Evolutionary conservation across 2,888 invertebrate genomes (phyloP).

Genomic region (Lithophane leautieri): DNA sequence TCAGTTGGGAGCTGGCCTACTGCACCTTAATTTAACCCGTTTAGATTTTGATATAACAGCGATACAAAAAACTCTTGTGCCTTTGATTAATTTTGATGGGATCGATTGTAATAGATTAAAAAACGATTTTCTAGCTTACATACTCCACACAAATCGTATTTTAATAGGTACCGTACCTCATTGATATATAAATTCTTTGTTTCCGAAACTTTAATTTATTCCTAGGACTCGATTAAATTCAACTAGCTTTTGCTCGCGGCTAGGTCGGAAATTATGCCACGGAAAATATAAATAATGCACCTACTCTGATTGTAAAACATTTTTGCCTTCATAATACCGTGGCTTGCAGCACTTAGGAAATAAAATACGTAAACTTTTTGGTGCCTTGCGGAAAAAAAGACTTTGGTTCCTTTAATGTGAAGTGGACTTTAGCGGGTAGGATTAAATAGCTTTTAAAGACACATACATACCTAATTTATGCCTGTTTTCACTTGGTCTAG

Average conservation of each 20-base stretch:
- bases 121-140: background rate
- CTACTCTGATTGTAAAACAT: constrained; percentile 13
- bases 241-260: no score
- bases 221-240: no score
- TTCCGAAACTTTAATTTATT: no score
- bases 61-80: background rate
- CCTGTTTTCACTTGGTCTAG: background rate
- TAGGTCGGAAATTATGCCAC: background rate
- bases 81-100: background rate
- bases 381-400: constrained; percentile 25
- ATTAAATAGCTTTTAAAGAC: constrained; percentile 39
- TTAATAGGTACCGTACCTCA: background rate
- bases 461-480: background rate
- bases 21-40: constrained; percentile 34
- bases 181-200: background rate
- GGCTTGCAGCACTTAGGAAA: constrained; percentile 57
- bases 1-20: constrained; percentile 40
- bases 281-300: background rate
- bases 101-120: background rate
- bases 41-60: constrained; percentile 18
- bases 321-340: constrained; percentile 33
- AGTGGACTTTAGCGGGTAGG: constrained; percentile 15
- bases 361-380: constrained; percentile 48
- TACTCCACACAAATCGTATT: background rate
- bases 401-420: constrained; percentile 30